Evolutionary conservation across 2,797 vertebrate species (phyloP).

Genomic region (Alauda arvensis): DNA sequence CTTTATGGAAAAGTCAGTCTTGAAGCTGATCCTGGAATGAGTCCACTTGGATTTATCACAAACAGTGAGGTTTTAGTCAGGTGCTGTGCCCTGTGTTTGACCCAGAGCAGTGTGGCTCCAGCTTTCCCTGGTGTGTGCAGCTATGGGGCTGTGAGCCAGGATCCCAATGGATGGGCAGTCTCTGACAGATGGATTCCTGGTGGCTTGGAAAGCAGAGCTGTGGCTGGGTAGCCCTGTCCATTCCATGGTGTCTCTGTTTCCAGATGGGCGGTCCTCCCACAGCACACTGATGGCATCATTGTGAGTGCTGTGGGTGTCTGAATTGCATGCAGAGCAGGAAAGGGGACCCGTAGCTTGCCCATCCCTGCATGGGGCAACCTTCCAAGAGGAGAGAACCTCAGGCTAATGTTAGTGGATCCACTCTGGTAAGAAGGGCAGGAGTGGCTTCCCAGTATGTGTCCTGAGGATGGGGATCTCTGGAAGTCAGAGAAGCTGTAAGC

Average conservation of each 20-base stretch:
- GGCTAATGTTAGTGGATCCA: accelerated
- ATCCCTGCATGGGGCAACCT: background rate
- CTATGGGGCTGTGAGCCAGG: accelerated
- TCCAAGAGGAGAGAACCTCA: background rate
- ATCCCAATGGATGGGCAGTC: accelerated
- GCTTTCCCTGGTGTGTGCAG: background rate
- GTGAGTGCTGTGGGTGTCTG: background rate
- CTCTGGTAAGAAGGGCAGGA: background rate
- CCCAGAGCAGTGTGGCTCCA: accelerated
- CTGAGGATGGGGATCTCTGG: background rate
- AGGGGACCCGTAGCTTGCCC: accelerated
- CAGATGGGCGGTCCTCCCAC: background rate
- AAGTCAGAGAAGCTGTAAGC: background rate
- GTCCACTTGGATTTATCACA: background rate
- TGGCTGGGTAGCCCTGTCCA: accelerated
- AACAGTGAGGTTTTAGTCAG: accelerated
- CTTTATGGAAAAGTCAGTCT: background rate
- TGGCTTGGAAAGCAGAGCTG: background rate
- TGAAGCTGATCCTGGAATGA: background rate
- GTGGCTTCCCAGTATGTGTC: background rate
- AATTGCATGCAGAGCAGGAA: accelerated
- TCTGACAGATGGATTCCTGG: background rate
- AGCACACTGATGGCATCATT: accelerated
- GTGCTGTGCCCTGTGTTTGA: accelerated
- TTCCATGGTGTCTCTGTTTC: background rate